Evolutionary conservation across 2,888 invertebrate species (phyloP).

Genomic region (Aphodius sticticus): DNA sequence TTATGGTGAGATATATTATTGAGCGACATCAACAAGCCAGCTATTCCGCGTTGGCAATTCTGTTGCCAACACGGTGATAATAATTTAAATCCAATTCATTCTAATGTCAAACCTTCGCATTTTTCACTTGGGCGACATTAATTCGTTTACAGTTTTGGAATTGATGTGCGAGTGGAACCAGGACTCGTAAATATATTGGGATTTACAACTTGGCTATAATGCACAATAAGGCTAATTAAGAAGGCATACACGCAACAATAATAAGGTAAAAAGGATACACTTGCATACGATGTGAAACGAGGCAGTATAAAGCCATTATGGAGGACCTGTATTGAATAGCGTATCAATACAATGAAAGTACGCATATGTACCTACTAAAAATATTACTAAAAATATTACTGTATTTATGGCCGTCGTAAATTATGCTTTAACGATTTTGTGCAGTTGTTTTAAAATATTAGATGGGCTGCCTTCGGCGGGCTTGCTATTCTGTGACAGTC

Average conservation of each 20-base stretch:
- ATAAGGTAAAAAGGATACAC: conserved; percentile 4
- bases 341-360: conserved; percentile 43
- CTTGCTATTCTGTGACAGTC: conserved; percentile 47
- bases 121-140: neutral
- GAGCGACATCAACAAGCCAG: neutral
- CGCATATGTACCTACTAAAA: conserved; percentile 53
- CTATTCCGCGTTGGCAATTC: neutral
- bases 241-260: neutral
- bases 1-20: neutral
- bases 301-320: conserved; percentile 20
- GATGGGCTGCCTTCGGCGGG: conserved; percentile 41
- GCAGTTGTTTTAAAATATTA: conserved; percentile 61
- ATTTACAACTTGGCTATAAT: neutral
- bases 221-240: neutral
- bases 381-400: conserved; percentile 61
- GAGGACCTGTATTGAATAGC: conserved; percentile 37
- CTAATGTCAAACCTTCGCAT: neutral
- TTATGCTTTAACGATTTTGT: conserved; percentile 61
- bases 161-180: neutral
- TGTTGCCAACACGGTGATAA: neutral
- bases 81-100: neutral
- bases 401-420: conserved; percentile 60
- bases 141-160: neutral
- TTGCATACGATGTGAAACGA: conserved; percentile 7
- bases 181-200: neutral